Percentiles rank a stretch among this genome's conserved stretches.
Evolutionary conservation across 2,113 vertebrate species (phyloP).

Genomic region (Cichladusa arquata): DNA sequence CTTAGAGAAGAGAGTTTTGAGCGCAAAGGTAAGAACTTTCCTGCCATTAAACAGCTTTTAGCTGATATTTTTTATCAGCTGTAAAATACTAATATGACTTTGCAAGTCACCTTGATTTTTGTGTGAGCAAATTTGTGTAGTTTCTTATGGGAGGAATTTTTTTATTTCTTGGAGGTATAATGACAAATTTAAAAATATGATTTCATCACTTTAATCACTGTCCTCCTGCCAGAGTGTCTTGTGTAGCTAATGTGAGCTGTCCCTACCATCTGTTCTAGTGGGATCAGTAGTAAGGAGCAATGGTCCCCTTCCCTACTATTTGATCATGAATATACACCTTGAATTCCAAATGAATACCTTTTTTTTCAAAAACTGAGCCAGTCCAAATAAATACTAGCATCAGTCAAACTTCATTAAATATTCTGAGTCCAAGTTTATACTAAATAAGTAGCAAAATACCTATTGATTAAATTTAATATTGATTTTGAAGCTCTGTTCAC

Average conservation of each 20-base stretch:
- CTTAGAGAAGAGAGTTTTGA: conserved; percentile 99
- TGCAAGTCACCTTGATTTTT: neutral
- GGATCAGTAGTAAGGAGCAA: neutral
- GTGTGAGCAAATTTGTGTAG: neutral
- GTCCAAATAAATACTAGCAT: neutral
- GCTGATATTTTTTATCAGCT: neutral
- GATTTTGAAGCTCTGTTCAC: neutral
- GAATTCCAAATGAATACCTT: neutral
- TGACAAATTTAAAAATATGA: neutral
- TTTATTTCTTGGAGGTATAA: neutral
- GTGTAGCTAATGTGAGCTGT: neutral
- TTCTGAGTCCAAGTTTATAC: neutral
- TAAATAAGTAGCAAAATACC: neutral
- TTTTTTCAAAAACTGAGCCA: neutral
- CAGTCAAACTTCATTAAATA: neutral
- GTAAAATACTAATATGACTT: neutral
- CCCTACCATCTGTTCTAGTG: neutral
- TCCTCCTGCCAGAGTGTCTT: neutral
- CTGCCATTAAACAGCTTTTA: neutral
- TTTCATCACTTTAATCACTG: neutral
- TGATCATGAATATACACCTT: neutral
- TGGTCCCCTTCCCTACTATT: neutral
- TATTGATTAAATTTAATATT: neutral
- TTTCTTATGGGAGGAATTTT: neutral
- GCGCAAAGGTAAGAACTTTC: conserved; percentile 88